Evolutionary conservation across 2,113 vertebrate genomes (phyloP).

Genomic region (Dicerorhinus sumatrensis): DNA sequence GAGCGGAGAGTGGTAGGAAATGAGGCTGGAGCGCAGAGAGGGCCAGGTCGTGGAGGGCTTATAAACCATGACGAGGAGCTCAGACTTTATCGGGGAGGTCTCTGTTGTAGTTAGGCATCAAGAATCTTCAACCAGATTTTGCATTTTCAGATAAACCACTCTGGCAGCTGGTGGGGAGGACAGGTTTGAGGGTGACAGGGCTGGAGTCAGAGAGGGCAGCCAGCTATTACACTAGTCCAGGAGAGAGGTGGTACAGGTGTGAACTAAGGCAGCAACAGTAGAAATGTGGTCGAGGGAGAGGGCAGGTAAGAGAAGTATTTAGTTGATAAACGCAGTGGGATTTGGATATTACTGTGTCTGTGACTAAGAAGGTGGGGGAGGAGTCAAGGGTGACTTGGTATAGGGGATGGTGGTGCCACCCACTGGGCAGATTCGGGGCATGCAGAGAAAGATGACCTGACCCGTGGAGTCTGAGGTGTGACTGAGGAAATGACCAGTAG

Average conservation of each 20-base stretch:
- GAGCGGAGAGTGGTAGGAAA: neutral
- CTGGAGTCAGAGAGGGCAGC: neutral
- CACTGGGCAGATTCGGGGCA: neutral
- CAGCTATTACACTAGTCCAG: neutral
- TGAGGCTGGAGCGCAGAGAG: neutral
- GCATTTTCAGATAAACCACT: neutral
- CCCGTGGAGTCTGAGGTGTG: neutral
- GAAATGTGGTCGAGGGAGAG: neutral
- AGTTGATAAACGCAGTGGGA: neutral
- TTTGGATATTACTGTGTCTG: neutral
- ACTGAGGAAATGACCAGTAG: neutral
- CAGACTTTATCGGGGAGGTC: neutral
- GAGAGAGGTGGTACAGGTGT: neutral
- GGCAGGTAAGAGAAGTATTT: neutral
- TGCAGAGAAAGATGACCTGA: neutral
- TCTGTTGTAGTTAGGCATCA: neutral
- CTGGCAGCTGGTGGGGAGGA: neutral
- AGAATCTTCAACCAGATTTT: neutral
- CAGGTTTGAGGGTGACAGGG: neutral
- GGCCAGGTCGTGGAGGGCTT: neutral
- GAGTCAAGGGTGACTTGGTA: neutral
- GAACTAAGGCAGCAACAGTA: neutral
- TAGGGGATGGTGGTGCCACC: neutral
- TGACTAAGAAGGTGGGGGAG: neutral
- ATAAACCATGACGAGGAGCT: no score